Percentiles rank a stretch among this genome's conserved stretches.
These are phyloP conservation scores for Corapipo altera DNA, from an alignment of 2,113 vertebrate genomes.

Conservation along the genomic window DNA sequence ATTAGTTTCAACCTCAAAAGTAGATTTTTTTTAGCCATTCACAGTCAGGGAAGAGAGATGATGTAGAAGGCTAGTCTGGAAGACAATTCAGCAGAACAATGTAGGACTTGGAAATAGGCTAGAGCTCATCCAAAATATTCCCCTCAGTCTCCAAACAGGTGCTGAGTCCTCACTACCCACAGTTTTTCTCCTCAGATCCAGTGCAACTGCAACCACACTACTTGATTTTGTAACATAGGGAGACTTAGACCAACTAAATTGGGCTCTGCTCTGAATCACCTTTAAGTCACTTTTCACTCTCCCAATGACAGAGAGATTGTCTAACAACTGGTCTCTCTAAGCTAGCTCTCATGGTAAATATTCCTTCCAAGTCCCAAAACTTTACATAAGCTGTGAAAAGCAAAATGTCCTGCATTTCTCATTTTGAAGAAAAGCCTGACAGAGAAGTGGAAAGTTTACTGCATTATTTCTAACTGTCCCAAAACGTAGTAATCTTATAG, in stretches of 20 bases:
- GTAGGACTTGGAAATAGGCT: neutral
- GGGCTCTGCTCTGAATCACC: neutral
- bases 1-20: neutral
- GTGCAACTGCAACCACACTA: neutral
- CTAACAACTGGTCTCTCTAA: neutral
- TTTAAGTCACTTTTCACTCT: neutral
- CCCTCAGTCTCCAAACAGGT: neutral
- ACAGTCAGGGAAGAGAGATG: neutral
- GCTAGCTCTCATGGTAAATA: neutral
- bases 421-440: neutral
- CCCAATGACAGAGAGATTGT: neutral
- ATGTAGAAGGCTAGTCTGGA: neutral
- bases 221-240: neutral
- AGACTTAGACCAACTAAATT: neutral
- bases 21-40: neutral
- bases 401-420: neutral
- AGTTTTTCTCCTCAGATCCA: neutral
- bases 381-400: neutral
- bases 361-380: neutral
- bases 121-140: neutral
- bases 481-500: neutral
- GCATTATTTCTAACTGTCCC: neutral
- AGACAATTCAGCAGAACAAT: neutral
- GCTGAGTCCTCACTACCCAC: neutral
- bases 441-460: neutral